Evolutionary conservation across 1,140 invertebrate genomes (phyloP).

Genomic region (Cephus cinctus): DNA sequence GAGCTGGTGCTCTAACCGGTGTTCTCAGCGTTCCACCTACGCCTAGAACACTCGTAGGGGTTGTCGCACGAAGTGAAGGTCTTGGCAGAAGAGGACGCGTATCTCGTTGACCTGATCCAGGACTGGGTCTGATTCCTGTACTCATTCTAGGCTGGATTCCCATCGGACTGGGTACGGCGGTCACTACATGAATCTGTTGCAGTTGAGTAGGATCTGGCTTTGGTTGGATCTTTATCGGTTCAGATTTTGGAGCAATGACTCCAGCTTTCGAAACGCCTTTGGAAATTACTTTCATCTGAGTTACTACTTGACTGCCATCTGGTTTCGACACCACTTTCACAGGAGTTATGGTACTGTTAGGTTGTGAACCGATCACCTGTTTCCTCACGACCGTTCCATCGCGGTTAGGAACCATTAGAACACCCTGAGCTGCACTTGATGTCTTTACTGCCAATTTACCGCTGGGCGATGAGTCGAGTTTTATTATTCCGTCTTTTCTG

Average conservation of each 20-base stretch:
- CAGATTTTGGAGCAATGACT: conserved; percentile 32
- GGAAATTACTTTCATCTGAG: conserved; percentile 51
- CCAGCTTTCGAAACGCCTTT: conserved; percentile 40
- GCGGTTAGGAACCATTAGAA: conserved; percentile 51
- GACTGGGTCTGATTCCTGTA: conserved; percentile 23
- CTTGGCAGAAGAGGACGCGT: conserved; percentile 42
- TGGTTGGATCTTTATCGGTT: conserved; percentile 53
- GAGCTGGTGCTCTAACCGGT: conserved; percentile 35
- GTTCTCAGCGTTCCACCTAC: conserved; percentile 35
- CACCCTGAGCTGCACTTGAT: conserved; percentile 31
- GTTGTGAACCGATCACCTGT: conserved; percentile 41
- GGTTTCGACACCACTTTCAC: conserved; percentile 52
- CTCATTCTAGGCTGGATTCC: conserved; percentile 38
- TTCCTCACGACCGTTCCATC: conserved; percentile 44
- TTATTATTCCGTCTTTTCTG: conserved; percentile 69
- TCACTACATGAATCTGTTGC: conserved; percentile 51
- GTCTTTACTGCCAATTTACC: conserved; percentile 56
- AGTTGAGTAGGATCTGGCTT: conserved; percentile 50
- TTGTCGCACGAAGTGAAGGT: conserved; percentile 36
- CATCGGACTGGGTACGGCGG: conserved; percentile 39
- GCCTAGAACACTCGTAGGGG: conserved; percentile 41
- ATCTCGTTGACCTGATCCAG: conserved; percentile 22
- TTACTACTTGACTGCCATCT: conserved; percentile 50
- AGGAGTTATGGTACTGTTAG: conserved; percentile 41
- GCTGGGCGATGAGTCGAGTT: conserved; percentile 60